Evolutionary conservation across 2,888 invertebrate genomes (phyloP).

Genomic region (Diarsia mendica): DNA sequence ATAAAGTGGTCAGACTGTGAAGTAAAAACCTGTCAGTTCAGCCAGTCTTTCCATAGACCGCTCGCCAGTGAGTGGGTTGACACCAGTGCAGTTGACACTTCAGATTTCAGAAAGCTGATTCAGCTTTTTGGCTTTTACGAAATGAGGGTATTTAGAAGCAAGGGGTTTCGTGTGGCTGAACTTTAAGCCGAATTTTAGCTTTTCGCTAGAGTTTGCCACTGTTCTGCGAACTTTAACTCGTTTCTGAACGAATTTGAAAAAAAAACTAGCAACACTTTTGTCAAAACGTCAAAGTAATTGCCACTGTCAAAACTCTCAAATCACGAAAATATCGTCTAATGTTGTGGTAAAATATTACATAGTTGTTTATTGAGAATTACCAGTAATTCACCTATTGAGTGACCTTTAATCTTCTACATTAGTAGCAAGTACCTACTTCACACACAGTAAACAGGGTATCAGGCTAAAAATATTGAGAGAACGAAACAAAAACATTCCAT

Average conservation of each 20-base stretch:
- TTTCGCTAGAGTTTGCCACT: too few species aligned
- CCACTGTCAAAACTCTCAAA: background rate
- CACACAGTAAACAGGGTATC: background rate
- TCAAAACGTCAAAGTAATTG: background rate
- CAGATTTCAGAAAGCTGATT: too few species aligned
- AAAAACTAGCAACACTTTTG: constrained; percentile 5
- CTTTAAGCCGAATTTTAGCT: too few species aligned
- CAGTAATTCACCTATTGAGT: background rate
- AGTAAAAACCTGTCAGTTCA: too few species aligned
- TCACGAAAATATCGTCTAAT: background rate
- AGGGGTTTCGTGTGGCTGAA: too few species aligned
- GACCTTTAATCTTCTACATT: background rate
- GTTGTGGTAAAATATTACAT: constrained; percentile 5
- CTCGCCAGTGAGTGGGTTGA: too few species aligned
- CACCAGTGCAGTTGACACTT: too few species aligned
- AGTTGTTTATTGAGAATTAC: background rate
- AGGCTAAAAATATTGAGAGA: background rate
- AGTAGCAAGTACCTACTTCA: background rate
- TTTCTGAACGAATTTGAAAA: constrained; percentile 18
- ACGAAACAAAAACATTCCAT: constrained; percentile 26
- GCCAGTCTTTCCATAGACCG: too few species aligned
- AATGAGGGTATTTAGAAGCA: too few species aligned
- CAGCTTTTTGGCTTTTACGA: too few species aligned
- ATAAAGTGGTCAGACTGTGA: too few species aligned
- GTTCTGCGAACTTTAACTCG: too few species aligned